Evolutionary conservation across 2,888 invertebrate genomes (phyloP).

Genomic region (Pyrrhosoma nymphula): DNA sequence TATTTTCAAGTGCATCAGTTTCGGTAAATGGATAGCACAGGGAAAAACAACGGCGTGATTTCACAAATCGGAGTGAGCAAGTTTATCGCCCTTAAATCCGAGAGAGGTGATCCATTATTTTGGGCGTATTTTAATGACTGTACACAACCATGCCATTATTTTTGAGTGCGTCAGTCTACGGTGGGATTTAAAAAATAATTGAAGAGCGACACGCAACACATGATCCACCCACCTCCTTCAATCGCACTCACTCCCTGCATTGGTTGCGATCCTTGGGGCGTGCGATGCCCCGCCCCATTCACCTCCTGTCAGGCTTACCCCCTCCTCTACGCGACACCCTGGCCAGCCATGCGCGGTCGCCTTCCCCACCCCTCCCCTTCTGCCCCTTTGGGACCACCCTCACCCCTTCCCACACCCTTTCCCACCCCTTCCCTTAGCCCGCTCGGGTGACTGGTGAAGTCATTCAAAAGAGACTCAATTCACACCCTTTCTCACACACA

Average conservation of each 20-base stretch:
- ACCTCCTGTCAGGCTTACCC: background rate
- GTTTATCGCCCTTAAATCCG: too few species aligned
- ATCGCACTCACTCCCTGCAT: background rate
- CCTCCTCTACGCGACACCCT: background rate
- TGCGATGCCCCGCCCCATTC: background rate
- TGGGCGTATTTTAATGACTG: too few species aligned
- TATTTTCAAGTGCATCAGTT: too few species aligned
- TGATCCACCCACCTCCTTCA: background rate
- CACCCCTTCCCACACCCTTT: background rate
- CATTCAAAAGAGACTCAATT: background rate
- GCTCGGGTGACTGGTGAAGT: conserved; percentile 7
- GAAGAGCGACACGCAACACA: background rate
- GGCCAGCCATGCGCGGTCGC: background rate
- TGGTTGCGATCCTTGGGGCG: background rate
- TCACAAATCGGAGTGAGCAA: too few species aligned
- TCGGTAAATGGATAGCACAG: too few species aligned
- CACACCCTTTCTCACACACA: background rate
- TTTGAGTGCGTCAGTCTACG: background rate
- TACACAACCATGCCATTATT: too few species aligned
- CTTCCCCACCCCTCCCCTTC: background rate
- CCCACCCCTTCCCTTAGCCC: background rate
- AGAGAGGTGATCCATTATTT: too few species aligned
- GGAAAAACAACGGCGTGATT: too few species aligned
- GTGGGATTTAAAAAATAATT: background rate
- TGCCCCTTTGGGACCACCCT: background rate